Percentiles rank a stretch among this genome's conserved stretches.
These are phyloP conservation scores for Protophormia terraenovae DNA, from an alignment of 2,888 invertebrate species.

Conservation along the genomic window DNA sequence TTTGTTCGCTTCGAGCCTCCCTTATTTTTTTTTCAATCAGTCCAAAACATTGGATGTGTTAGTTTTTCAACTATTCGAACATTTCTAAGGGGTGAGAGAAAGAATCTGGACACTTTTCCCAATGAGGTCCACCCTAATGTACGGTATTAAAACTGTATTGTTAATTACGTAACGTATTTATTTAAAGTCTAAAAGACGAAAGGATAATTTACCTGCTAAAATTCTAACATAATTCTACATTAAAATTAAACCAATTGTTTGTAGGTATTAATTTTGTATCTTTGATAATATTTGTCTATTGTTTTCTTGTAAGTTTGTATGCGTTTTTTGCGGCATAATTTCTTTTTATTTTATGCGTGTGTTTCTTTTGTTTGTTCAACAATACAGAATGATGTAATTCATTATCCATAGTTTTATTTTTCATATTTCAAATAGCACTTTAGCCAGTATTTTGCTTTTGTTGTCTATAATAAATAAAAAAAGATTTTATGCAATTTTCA, in stretches of 20 bases:
- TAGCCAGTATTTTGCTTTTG: background rate
- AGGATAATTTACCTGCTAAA: conserved; percentile 29
- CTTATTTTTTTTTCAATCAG: too few relatives aligned
- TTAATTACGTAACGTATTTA: conserved; percentile 9
- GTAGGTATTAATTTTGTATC: background rate
- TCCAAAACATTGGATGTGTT: too few relatives aligned
- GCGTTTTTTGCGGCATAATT: conserved; percentile 28
- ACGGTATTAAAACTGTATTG: conserved; percentile 22
- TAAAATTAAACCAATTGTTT: background rate
- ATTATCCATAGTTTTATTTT: background rate
- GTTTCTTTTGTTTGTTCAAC: background rate
- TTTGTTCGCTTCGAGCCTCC: too few relatives aligned
- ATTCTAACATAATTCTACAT: background rate
- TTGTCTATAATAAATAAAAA: conserved; percentile 2
- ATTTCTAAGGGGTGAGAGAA: too few relatives aligned
- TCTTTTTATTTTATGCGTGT: conserved; percentile 28
- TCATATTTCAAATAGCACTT: background rate
- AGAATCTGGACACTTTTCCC: too few relatives aligned
- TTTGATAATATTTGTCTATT: background rate
- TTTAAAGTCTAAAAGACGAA: background rate
- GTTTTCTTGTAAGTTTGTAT: background rate
- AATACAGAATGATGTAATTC: conserved; percentile 28
- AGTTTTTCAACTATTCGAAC: too few relatives aligned
- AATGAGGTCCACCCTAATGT: too few relatives aligned
- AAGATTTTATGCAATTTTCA: conserved; percentile 55